Percentiles rank a stretch among this genome's conserved stretches.
Conservation (phyloP, 2,888 invertebrate genomes). For the Rhabditoides inermis region DNA sequence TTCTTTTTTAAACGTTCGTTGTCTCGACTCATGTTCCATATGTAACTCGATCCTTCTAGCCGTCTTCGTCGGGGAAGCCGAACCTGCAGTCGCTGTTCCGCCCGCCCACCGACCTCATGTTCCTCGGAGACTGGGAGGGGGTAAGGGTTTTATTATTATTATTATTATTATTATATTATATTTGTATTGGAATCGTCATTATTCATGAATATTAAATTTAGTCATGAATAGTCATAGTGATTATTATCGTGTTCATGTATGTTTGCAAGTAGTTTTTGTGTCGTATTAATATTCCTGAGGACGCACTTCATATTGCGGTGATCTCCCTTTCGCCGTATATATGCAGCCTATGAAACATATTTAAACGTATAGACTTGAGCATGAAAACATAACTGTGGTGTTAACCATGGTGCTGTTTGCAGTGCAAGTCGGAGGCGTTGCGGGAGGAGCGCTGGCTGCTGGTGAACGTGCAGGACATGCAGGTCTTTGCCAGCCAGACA, state of each 20-base stretch:
- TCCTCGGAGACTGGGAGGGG: constrained; percentile 61
- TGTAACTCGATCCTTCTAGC: too few species aligned
- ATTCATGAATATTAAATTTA: too few species aligned
- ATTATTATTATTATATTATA: background rate
- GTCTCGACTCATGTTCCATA: too few species aligned
- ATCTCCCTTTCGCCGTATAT: too few species aligned
- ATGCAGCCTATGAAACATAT: too few species aligned
- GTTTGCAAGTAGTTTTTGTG: background rate
- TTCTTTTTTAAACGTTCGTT: too few species aligned
- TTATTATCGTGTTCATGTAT: too few species aligned
- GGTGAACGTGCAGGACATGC: constrained; percentile 66
- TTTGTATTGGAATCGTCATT: too few species aligned
- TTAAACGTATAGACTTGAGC: too few species aligned
- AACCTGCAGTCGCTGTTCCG: constrained; percentile 65
- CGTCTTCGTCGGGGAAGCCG: constrained; percentile 25
- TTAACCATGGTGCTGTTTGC: constrained; percentile 4
- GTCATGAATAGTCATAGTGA: too few species aligned
- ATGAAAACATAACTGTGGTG: too few species aligned
- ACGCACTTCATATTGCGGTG: background rate
- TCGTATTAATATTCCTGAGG: background rate
- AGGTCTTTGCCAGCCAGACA: constrained; percentile 66
- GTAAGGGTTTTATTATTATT: constrained; percentile 45
- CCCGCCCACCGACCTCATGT: constrained; percentile 65
- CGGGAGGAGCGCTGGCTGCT: constrained; percentile 63
- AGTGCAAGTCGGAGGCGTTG: constrained; percentile 61